Conservation (phyloP, 1,140 invertebrate species). For the Monomorium pharaonis region DNA sequence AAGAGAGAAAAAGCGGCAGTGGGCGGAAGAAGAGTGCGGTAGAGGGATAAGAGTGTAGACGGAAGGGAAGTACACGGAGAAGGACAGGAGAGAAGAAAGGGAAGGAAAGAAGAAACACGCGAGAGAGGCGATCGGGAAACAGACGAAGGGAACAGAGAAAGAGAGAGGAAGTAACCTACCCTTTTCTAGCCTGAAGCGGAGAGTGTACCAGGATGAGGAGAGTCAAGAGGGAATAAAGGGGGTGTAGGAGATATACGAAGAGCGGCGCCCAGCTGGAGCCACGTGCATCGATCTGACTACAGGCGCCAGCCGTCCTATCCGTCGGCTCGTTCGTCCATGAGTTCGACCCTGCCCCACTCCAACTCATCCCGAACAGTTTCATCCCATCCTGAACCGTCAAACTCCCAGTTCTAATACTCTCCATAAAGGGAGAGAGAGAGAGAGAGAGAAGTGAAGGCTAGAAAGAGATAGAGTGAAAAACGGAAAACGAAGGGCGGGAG, state of each 20-base stretch:
- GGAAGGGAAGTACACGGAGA: slow-evolving; percentile 19
- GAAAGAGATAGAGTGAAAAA: not conserved
- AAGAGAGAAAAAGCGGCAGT: slow-evolving; percentile 33
- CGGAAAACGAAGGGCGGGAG: not conserved
- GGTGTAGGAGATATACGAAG: slow-evolving; percentile 83
- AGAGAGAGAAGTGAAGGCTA: slow-evolving; percentile 2
- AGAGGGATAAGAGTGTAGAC: slow-evolving; percentile 27
- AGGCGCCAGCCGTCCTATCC: slow-evolving; percentile 85
- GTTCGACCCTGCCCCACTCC: slow-evolving; percentile 84
- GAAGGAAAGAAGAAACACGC: not conserved
- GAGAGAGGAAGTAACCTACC: slow-evolving; percentile 68
- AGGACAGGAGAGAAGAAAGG: slow-evolving; percentile 3
- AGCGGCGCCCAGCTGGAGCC: slow-evolving; percentile 85
- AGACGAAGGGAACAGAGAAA: not conserved
- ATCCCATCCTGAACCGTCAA: slow-evolving; percentile 70
- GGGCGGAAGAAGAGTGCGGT: slow-evolving; percentile 18
- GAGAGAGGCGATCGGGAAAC: not conserved
- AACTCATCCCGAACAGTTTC: slow-evolving; percentile 71
- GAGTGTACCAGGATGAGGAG: slow-evolving; percentile 73
- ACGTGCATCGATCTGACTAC: slow-evolving; percentile 86
- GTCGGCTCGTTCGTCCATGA: slow-evolving; percentile 85
- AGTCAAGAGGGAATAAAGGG: slow-evolving; percentile 82
- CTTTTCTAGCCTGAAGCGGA: slow-evolving; percentile 75
- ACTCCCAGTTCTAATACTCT: slow-evolving; percentile 56
- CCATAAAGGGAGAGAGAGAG: slow-evolving; percentile 38